phyloP scores from a whole-genome alignment of 2,888 invertebrate species.

The Drosophila maculinotata region DNA sequence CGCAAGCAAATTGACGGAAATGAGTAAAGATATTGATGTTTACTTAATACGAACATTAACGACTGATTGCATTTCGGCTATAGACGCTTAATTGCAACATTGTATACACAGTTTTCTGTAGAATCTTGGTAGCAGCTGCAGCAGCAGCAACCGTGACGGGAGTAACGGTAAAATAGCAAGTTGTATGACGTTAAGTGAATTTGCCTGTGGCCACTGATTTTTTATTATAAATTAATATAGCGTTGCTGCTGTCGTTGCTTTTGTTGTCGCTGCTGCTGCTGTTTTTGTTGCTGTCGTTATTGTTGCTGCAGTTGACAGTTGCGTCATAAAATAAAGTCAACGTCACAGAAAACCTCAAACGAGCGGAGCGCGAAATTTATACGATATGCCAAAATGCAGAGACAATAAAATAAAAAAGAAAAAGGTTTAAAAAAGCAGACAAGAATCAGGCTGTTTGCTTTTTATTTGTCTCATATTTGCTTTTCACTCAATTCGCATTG shows the following conservation, averaged over 20 bases:
- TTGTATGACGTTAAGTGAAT: conserved; percentile 49
- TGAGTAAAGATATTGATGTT: neutral
- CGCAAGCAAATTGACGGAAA: too few species aligned
- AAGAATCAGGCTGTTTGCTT: conserved; percentile 59
- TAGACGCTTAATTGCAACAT: conserved; percentile 3
- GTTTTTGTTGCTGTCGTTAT: conserved; percentile 1
- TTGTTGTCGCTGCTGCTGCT: conserved; percentile 21
- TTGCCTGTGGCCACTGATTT: conserved; percentile 22
- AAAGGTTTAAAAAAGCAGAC: conserved; percentile 37
- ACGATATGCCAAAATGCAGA: conserved; percentile 10
- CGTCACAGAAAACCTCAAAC: conserved; percentile 42
- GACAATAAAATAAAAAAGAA: conserved; percentile 10
- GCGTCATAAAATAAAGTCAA: conserved; percentile 62
- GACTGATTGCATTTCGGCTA: neutral
- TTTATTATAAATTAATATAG: conserved; percentile 38
- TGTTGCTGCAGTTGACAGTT: conserved; percentile 69
- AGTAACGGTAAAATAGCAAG: conserved; percentile 23
- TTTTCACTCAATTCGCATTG: conserved; percentile 83
- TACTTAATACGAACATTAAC: neutral
- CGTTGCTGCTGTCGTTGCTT: neutral
- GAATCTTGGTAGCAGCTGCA: neutral
- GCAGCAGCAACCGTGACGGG: neutral
- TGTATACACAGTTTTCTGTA: conserved; percentile 1
- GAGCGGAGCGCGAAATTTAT: conserved; percentile 64
- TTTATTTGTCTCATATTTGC: conserved; percentile 82